Percentiles rank a stretch among this genome's conserved stretches.
Conservation (phyloP, 2,797 vertebrate genomes). For the Prunella strophiata region DNA sequence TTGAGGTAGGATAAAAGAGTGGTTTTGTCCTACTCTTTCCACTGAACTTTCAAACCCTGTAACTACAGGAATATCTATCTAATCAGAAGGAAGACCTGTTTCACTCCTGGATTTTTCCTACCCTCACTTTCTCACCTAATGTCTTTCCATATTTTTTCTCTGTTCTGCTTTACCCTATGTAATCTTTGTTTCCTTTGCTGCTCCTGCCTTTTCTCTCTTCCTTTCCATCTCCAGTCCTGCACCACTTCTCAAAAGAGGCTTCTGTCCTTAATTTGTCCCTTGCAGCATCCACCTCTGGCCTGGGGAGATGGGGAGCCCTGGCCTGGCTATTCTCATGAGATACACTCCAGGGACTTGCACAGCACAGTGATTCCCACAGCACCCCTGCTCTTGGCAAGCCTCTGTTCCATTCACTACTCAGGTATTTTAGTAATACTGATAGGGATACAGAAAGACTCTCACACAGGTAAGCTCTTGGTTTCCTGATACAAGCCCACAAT, state of each 20-base stretch:
- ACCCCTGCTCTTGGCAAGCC: neutral
- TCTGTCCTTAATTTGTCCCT: neutral
- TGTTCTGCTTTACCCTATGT: neutral
- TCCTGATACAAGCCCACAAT: neutral
- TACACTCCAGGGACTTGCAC: neutral
- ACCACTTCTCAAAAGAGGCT: neutral
- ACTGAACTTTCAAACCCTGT: neutral
- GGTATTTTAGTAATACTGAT: neutral
- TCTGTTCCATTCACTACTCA: neutral
- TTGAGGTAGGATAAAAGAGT: neutral
- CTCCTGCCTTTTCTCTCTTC: neutral
- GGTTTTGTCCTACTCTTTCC: neutral
- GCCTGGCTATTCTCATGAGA: neutral
- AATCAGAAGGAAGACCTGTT: neutral
- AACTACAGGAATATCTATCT: neutral
- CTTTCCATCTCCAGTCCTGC: neutral
- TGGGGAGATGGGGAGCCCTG: neutral
- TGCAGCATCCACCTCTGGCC: neutral
- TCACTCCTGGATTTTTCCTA: neutral
- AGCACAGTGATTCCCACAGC: neutral
- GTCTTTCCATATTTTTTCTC: neutral
- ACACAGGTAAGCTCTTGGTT: constrained; percentile 9
- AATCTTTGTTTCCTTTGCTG: neutral
- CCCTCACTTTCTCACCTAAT: neutral
- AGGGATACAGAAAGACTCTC: neutral